Evolutionary conservation across 2,888 invertebrate genomes (phyloP), one percentile per base, ranked within the genome.

Genomic region (Leptothorax acervorum): DNA sequence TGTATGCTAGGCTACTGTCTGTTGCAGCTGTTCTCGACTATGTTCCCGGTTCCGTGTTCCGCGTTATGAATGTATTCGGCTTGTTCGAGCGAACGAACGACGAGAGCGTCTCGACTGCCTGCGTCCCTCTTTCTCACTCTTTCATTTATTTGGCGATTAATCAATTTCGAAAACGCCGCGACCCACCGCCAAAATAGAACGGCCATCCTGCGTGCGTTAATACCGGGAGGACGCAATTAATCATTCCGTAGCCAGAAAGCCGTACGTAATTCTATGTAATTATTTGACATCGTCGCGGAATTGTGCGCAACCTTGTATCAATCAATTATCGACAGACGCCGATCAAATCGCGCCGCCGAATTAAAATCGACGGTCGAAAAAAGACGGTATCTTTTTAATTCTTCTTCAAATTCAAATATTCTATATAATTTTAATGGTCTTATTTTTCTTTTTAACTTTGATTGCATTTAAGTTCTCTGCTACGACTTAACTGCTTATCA

Each of bases 11-110:
- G 31, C 48, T 68, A 65, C 75, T 79, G 85, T 85, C 85, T 57
- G 85, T 62, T 68, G 62, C 85, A 85, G 85, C 84, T 85, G 85
- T 53, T 63, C 76, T 18, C n/a, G 39, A 45, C 65, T 66, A 53
- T 81, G 65, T 66, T 76, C 75, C 48, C 35, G 28, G 51, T 62
- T 39, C 48, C 42, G 62, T 62, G 76, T 82, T 74, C 42, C 55
- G n/a, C 55, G 75, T 57, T 76, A 82, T 79, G 79, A 79, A 79
- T 79, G 35, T 73, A 79, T 79, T 60, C 28, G 60, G 48, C 79
- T 79, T 79, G 79, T 79, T 73, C 48, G 60, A 79, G 48, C 39
- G 73, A 45, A 60, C 71, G 60, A 51, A 70, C 23, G 31, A 71
- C 23, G 45, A 15, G 39, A 63, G n/a, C 15, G 42, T 62, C 82